A percentile compares a stretch with the other conserved stretches of the same genome.
These are phyloP conservation scores for Trachemys scripta DNA, from an alignment of 2,113 vertebrate species.

Conservation along the genomic window DNA sequence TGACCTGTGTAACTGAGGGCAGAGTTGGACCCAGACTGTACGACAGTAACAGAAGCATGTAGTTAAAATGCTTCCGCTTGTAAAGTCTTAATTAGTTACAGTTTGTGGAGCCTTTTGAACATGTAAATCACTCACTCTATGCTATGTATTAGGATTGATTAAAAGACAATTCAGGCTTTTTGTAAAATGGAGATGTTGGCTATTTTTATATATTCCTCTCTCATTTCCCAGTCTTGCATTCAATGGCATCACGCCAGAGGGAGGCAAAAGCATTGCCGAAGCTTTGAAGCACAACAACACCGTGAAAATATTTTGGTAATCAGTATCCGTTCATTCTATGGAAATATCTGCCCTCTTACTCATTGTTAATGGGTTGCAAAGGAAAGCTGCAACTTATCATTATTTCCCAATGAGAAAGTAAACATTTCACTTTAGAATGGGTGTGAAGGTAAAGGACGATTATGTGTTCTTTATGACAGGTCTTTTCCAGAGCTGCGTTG, in stretches of 20 bases:
- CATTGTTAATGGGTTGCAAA: not conserved
- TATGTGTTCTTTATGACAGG: accelerated
- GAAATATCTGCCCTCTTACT: not conserved
- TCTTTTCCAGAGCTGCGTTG: not conserved
- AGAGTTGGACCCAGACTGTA: not conserved
- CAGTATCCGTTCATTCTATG: not conserved
- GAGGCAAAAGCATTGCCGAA: conserved; percentile 86
- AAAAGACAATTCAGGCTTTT: not conserved
- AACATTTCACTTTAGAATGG: not conserved
- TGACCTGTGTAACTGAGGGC: accelerated
- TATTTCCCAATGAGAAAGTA: not conserved
- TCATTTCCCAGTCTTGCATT: conserved; percentile 85
- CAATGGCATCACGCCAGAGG: conserved; percentile 89
- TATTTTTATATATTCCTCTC: not conserved
- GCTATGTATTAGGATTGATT: not conserved
- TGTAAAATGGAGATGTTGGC: not conserved
- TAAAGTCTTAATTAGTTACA: not conserved
- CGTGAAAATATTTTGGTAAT: conserved; percentile 92
- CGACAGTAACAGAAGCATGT: not conserved
- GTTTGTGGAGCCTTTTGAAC: not conserved
- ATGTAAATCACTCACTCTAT: not conserved
- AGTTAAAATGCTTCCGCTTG: not conserved
- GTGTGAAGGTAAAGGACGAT: not conserved
- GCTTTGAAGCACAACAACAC: conserved; percentile 86
- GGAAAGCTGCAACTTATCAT: not conserved